phyloP scores from a whole-genome alignment of 2,888 invertebrate genomes.

The Pheosia tremula region DNA sequence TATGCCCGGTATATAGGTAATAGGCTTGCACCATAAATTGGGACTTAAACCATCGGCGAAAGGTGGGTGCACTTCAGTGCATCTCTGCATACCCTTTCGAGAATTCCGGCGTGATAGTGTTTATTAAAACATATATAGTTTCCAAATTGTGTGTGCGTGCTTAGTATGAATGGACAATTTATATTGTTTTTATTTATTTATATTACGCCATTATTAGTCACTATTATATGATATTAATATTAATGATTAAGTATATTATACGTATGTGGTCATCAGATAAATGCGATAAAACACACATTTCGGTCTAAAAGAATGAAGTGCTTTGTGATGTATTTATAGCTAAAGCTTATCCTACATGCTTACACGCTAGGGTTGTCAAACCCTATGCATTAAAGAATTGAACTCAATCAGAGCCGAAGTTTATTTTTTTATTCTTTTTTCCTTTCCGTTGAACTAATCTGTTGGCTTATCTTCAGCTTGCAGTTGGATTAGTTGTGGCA shows the following conservation, averaged over 20 bases:
- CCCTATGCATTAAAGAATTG: constrained; percentile 48
- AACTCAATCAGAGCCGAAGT: constrained; percentile 63
- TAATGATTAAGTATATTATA: constrained; percentile 7
- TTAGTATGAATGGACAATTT: too few relatives aligned
- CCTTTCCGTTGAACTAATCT: constrained; percentile 74
- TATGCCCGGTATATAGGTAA: too few relatives aligned
- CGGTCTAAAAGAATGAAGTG: neutral
- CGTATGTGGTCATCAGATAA: neutral
- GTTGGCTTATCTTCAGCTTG: constrained; percentile 73
- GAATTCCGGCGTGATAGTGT: too few relatives aligned
- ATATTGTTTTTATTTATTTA: too few relatives aligned
- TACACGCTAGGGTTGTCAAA: constrained; percentile 33
- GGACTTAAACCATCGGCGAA: too few relatives aligned
- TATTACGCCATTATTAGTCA: too few relatives aligned
- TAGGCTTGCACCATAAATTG: too few relatives aligned
- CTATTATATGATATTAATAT: too few relatives aligned
- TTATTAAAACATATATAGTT: too few relatives aligned
- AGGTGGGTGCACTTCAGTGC: too few relatives aligned
- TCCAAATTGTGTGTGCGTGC: too few relatives aligned
- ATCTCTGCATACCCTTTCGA: too few relatives aligned
- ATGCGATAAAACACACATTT: neutral
- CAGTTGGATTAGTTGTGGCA: constrained; percentile 48
- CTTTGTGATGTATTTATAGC: constrained; percentile 1
- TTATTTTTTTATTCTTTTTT: constrained; percentile 68
- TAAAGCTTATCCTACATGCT: constrained; percentile 9